Percentiles rank a stretch among this genome's conserved stretches.
Conservation (phyloP, 2,888 invertebrate species). For the Drosophila sordidula region DNA sequence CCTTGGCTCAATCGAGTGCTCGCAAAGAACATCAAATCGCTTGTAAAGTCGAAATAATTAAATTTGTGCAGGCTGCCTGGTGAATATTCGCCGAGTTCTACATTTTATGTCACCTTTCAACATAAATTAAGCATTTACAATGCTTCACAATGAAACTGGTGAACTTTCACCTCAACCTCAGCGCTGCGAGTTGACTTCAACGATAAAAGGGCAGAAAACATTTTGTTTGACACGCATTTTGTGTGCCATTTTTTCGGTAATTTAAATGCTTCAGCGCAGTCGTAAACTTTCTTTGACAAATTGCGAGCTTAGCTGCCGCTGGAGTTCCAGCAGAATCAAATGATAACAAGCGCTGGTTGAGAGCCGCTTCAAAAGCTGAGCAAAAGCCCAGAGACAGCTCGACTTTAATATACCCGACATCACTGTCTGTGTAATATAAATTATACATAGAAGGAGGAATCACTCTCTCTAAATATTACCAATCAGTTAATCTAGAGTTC, state of each 20-base stretch:
- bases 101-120: slow-evolving; percentile 36
- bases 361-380: slow-evolving; percentile 17
- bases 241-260: slow-evolving; percentile 33
- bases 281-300: slow-evolving; percentile 73
- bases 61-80: slow-evolving; percentile 48
- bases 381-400: neutral
- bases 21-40: slow-evolving; percentile 45
- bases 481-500: no score
- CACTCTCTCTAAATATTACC: no score
- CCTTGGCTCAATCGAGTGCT: slow-evolving; percentile 11
- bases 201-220: slow-evolving; percentile 21
- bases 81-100: slow-evolving; percentile 18
- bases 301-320: slow-evolving; percentile 51
- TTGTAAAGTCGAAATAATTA: slow-evolving; percentile 64
- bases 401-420: slow-evolving; percentile 17
- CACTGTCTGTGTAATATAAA: no score
- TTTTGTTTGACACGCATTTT: slow-evolving; percentile 60
- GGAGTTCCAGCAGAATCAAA: slow-evolving; percentile 25
- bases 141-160: slow-evolving; percentile 32
- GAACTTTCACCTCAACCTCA: slow-evolving; percentile 14
- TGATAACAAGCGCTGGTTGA: slow-evolving; percentile 9
- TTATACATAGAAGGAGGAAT: no score
- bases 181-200: slow-evolving; percentile 16
- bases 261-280: slow-evolving; percentile 55
- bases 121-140: slow-evolving; percentile 54